These are phyloP conservation scores for Crotalus horridus DNA, from an alignment of 2,113 vertebrate species.

Conservation along the genomic window DNA sequence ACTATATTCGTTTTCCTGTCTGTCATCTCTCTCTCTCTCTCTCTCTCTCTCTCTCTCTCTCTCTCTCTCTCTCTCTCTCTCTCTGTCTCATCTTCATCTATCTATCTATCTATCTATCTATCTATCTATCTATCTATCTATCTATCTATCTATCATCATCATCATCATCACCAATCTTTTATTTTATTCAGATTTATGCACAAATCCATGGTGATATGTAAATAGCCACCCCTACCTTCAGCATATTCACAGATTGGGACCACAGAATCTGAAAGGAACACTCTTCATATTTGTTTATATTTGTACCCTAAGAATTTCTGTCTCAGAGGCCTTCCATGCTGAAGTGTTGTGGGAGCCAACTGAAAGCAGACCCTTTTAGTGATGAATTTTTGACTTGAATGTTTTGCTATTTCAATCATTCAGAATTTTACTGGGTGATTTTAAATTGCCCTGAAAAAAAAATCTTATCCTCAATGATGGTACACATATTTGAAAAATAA, in stretches of 20 bases:
- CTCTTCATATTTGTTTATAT: not conserved
- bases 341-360: not conserved
- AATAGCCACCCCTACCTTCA: not conserved
- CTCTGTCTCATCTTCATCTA: no score
- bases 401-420: not conserved
- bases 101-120: no score
- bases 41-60: not conserved
- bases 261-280: not conserved
- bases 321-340: not conserved
- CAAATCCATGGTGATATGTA: not conserved
- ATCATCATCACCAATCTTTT: no score
- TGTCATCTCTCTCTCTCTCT: not conserved
- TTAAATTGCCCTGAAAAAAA: not conserved
- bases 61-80: no score
- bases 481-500: not conserved
- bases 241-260: not conserved
- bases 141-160: no score
- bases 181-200: no score
- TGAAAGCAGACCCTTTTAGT: not conserved
- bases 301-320: not conserved
- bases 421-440: not conserved
- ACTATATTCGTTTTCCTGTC: no score
- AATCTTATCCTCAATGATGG: not conserved
- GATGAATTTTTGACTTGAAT: not conserved
- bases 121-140: no score